Evolutionary conservation across 2,888 invertebrate genomes (phyloP).

Genomic region (Ormyrus rosae): DNA sequence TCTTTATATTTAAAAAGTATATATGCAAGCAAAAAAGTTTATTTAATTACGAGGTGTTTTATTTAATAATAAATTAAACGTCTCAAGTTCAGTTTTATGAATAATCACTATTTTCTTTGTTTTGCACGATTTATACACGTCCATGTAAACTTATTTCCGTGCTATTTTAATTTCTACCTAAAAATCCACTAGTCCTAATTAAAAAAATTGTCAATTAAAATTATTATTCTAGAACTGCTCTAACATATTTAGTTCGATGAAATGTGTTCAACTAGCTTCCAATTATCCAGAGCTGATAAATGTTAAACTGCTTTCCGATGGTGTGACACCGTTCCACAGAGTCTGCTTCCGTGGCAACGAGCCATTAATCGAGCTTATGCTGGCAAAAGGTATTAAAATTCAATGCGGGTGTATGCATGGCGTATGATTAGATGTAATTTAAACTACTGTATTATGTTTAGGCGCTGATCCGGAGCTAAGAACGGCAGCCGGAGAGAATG

Average conservation of each 20-base stretch:
- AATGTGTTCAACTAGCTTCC: conserved; percentile 57
- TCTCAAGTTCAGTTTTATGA: no score
- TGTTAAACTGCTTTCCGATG: conserved; percentile 54
- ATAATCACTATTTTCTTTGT: background rate
- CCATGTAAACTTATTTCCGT: background rate
- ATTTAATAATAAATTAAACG: no score
- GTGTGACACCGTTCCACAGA: conserved; percentile 63
- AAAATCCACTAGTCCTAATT: background rate
- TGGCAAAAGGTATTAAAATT: conserved; percentile 57
- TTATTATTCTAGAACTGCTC: conserved; percentile 59
- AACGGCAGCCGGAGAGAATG: conserved; percentile 60
- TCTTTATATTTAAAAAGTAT: no score
- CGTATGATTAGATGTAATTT: background rate
- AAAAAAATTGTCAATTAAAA: conserved; percentile 3
- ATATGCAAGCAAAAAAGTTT: no score
- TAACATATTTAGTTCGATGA: conserved; percentile 53
- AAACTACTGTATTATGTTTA: conserved; percentile 30
- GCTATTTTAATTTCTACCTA: conserved; percentile 1
- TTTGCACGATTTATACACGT: background rate
- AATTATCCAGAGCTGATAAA: conserved; percentile 60
- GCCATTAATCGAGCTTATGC: conserved; percentile 60
- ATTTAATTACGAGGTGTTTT: no score
- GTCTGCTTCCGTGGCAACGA: conserved; percentile 61
- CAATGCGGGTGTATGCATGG: background rate
- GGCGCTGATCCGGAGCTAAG: conserved; percentile 61